Evolutionary conservation across 2,113 vertebrate species (phyloP).

Genomic region (Struthidea cinerea): DNA sequence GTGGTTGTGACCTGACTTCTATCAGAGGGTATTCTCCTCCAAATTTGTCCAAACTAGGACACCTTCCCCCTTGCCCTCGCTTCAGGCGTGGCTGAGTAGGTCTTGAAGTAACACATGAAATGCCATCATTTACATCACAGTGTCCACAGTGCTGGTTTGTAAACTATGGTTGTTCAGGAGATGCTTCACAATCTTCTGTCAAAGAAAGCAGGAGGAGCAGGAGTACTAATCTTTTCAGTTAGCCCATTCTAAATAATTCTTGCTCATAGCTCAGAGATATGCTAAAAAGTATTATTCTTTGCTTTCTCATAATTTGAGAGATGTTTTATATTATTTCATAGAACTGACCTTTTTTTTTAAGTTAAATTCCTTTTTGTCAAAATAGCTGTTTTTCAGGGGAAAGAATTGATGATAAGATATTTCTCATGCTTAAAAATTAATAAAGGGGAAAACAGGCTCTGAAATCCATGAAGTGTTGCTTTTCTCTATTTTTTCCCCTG

Average conservation of each 20-base stretch:
- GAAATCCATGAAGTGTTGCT: background rate
- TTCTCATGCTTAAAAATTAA: background rate
- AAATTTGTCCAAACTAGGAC: too few relatives aligned
- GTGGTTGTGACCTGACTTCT: too few relatives aligned
- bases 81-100: background rate
- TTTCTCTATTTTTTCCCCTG: background rate
- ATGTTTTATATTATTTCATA: background rate
- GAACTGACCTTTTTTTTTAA: background rate
- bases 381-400: background rate
- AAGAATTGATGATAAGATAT: background rate
- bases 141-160: background rate
- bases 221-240: background rate
- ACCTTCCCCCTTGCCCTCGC: background rate
- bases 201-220: background rate
- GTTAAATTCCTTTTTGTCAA: background rate
- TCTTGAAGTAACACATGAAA: background rate
- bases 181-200: background rate
- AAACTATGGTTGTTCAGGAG: background rate
- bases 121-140: background rate
- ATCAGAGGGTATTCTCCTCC: too few relatives aligned
- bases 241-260: background rate
- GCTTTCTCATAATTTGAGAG: background rate
- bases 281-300: background rate
- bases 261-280: background rate
- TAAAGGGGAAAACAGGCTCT: accelerated